A percentile compares a stretch with the other conserved stretches of the same genome.
Evolutionary conservation across 1,140 invertebrate genomes (phyloP).

Genomic region (Drosophila kanapiae): DNA sequence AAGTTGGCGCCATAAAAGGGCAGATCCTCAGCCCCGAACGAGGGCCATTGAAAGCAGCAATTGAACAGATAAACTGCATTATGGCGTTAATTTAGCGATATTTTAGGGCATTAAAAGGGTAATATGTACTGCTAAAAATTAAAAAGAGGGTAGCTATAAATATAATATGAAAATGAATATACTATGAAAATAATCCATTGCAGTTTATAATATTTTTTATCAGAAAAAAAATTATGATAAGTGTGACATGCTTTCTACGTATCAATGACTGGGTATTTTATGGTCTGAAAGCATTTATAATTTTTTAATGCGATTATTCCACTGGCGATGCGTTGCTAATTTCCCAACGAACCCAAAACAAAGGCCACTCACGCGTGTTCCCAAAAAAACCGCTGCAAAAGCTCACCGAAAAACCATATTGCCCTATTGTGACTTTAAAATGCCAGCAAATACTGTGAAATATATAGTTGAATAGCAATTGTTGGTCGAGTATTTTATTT

Average conservation of each 20-base stretch:
- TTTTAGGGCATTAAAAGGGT: neutral
- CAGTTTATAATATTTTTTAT: neutral
- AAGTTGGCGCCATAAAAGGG: constrained; percentile 76
- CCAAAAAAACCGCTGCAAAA: constrained; percentile 22
- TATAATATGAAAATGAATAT: neutral
- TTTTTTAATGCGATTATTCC: constrained; percentile 36
- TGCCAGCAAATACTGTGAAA: constrained; percentile 24
- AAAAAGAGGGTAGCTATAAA: neutral
- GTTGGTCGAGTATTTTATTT: constrained; percentile 11
- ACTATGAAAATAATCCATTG: neutral
- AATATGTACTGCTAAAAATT: neutral
- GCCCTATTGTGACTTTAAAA: constrained; percentile 33
- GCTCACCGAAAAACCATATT: constrained; percentile 18
- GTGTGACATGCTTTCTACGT: neutral
- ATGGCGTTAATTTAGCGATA: constrained; percentile 11
- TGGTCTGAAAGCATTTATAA: neutral
- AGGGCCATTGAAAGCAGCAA: constrained; percentile 30
- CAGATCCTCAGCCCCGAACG: neutral
- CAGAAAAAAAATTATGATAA: too few relatives aligned
- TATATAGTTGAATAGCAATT: neutral
- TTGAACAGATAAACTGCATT: constrained; percentile 34
- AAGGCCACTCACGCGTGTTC: constrained; percentile 43
- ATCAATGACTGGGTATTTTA: neutral
- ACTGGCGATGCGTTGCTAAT: constrained; percentile 32
- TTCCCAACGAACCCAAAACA: constrained; percentile 39